phyloP scores from a whole-genome alignment of 1,140 invertebrate genomes.

The Drosophila suzukii region DNA sequence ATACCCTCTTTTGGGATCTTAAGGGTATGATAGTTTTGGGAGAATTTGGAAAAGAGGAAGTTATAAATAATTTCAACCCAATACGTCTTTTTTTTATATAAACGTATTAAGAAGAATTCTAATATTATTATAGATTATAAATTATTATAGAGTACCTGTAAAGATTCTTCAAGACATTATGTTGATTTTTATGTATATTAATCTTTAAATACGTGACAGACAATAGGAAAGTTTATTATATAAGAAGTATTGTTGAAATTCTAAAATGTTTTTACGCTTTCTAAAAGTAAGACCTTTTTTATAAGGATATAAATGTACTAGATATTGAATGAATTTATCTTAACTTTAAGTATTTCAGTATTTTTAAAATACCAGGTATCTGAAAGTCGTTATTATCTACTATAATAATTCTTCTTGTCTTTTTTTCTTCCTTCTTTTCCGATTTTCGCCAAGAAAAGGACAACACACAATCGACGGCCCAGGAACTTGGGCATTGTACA shows the following conservation, averaged over 20 bases:
- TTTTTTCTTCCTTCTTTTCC: constrained; percentile 3
- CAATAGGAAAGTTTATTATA: too few relatives aligned
- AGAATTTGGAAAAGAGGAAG: neutral
- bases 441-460: constrained; percentile 77
- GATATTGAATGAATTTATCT: too few relatives aligned
- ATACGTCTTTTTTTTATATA: neutral
- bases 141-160: too few relatives aligned
- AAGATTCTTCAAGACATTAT: too few relatives aligned
- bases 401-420: neutral
- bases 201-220: too few relatives aligned
- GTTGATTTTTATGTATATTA: too few relatives aligned
- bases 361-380: too few relatives aligned
- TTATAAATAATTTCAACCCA: neutral
- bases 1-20: neutral
- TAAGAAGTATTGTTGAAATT: too few relatives aligned
- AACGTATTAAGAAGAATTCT: neutral
- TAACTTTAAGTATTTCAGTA: neutral
- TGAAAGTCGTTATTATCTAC: neutral
- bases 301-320: too few relatives aligned
- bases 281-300: too few relatives aligned
- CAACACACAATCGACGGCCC: constrained; percentile 43
- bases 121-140: neutral
- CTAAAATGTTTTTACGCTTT: too few relatives aligned
- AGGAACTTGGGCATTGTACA: constrained; percentile 51
- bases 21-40: neutral